phyloP scores from a whole-genome alignment of 2,888 invertebrate genomes.

The Toxonevra muliebris region DNA sequence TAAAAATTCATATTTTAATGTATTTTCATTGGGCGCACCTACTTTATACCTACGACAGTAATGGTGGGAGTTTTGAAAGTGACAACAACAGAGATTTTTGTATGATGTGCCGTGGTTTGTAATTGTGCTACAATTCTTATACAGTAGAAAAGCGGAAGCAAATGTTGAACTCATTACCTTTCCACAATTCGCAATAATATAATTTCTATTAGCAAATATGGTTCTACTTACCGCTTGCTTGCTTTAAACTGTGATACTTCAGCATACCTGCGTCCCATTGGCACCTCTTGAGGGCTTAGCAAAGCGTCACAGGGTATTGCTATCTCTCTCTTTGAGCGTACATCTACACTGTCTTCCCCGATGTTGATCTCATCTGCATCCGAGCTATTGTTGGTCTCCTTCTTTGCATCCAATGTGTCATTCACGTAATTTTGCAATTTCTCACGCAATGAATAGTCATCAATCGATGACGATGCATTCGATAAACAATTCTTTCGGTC shows the following conservation, averaged over 20 bases:
- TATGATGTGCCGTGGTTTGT: too few species aligned
- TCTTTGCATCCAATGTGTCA: conserved; percentile 43
- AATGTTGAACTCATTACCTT: too few species aligned
- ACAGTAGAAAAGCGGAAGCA: too few species aligned
- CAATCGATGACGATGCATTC: conserved; percentile 58
- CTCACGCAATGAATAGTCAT: conserved; percentile 62
- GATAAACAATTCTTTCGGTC: conserved; percentile 48
- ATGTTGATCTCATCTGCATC: conserved; percentile 41
- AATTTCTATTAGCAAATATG: not conserved
- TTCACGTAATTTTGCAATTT: conserved; percentile 63
- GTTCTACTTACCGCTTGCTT: conserved; percentile 51
- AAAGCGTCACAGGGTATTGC: conserved; percentile 54
- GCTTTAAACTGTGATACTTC: conserved; percentile 64
- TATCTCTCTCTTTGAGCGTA: conserved; percentile 32
- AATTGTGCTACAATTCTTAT: too few species aligned
- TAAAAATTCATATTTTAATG: too few species aligned
- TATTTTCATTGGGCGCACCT: too few species aligned
- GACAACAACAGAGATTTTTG: too few species aligned
- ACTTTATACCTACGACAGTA: too few species aligned
- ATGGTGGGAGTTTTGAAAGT: too few species aligned
- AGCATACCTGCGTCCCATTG: conserved; percentile 64
- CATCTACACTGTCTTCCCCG: conserved; percentile 31
- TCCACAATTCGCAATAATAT: too few species aligned
- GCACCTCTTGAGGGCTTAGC: conserved; percentile 64
- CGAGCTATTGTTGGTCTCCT: conserved; percentile 34